Percentiles rank a stretch among this genome's conserved stretches.
Conservation (phyloP, 2,888 invertebrate genomes). For the Sesia apiformis region DNA sequence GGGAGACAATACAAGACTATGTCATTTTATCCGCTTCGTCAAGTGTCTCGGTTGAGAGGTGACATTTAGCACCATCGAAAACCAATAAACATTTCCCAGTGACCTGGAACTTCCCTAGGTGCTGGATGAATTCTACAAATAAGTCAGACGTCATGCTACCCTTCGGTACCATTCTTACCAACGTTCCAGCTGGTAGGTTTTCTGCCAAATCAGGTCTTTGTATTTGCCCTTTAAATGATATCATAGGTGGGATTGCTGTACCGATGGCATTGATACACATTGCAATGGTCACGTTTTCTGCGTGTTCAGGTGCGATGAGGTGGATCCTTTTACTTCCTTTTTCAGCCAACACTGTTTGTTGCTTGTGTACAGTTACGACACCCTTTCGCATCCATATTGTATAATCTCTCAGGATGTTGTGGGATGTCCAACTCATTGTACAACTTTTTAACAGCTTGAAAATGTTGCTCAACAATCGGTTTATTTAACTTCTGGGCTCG, state of each 20-base stretch:
- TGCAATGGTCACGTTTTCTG: slow-evolving; percentile 8
- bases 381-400: slow-evolving; percentile 6
- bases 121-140: slow-evolving; percentile 3
- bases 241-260: slow-evolving; percentile 7
- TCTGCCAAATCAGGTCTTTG: slow-evolving; percentile 6
- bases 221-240: slow-evolving; percentile 5
- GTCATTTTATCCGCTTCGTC: slow-evolving; percentile 2
- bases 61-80: slow-evolving; percentile 4
- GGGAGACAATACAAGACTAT: slow-evolving; percentile 2
- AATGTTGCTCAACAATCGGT: slow-evolving; percentile 2
- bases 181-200: slow-evolving; percentile 10
- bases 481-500: not conserved
- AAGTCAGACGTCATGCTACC: slow-evolving; percentile 5
- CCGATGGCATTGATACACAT: slow-evolving; percentile 7
- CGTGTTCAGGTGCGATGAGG: slow-evolving; percentile 7
- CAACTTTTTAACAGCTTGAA: slow-evolving; percentile 4
- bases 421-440: slow-evolving; percentile 6
- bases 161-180: slow-evolving; percentile 3
- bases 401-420: slow-evolving; percentile 1
- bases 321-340: slow-evolving; percentile 7
- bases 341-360: slow-evolving; percentile 4
- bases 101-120: slow-evolving; percentile 1
- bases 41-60: not conserved
- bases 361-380: slow-evolving; percentile 6
- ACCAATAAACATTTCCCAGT: slow-evolving; percentile 2